Conservation (phyloP, 2,797 vertebrate genomes). For the Glossophaga mutica region DNA sequence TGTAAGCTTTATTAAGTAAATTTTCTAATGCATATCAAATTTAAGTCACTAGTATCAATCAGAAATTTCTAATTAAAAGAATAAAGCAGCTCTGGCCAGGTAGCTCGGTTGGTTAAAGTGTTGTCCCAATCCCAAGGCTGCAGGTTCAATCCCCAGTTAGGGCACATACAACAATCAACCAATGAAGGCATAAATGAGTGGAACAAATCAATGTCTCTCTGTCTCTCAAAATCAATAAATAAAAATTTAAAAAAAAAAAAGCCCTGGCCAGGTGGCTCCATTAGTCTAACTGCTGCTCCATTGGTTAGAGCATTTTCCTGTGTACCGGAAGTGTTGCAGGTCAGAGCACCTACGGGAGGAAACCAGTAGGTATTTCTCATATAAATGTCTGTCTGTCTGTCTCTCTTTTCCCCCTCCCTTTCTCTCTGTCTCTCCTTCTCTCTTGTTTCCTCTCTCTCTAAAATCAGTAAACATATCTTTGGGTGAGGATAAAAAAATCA, state of each 20-base stretch:
- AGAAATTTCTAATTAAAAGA: slow-evolving; percentile 44
- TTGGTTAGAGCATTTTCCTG: background rate
- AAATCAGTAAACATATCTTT: background rate
- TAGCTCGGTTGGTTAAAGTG: background rate
- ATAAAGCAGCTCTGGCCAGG: background rate
- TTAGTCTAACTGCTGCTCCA: background rate
- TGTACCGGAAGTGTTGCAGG: background rate
- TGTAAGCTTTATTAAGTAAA: slow-evolving; percentile 42
- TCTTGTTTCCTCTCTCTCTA: background rate
- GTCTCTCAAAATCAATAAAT: background rate
- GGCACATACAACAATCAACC: background rate
- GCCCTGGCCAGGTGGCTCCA: background rate
- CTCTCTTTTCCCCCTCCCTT: background rate
- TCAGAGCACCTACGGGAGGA: background rate
- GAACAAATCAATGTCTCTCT: background rate
- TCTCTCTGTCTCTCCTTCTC: background rate
- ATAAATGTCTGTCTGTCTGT: background rate
- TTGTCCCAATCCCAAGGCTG: background rate
- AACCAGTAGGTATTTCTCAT: background rate
- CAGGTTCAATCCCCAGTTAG: background rate
- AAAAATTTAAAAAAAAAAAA: too few species aligned
- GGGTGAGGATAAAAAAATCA: background rate
- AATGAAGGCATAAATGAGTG: background rate
- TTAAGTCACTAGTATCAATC: slow-evolving; percentile 41
- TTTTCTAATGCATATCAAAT: slow-evolving; percentile 32